Evolutionary conservation across 2,888 invertebrate genomes (phyloP), one percentile per base, ranked within the genome.

Genomic region (Eilema griseolum): DNA sequence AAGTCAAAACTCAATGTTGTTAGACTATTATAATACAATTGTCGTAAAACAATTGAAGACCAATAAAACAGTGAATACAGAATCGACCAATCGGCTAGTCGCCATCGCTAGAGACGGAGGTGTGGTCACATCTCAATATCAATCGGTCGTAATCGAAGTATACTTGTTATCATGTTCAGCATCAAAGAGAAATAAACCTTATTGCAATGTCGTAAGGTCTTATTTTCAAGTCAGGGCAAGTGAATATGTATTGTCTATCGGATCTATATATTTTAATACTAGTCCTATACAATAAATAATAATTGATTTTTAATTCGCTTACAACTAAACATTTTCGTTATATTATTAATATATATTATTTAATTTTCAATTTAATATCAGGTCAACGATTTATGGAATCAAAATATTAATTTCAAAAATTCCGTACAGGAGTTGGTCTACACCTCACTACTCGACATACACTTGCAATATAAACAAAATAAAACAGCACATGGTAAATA

Each of bases 81-180:
- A 78, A 78, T 72, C 71, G 66, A 52, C 61, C 68, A 78, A 77
- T 80, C 76, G 73, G 69, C 73, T 77, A 75, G 72, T 74, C 76
- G 73, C 77, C 81, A 80, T 79, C 79, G 64, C 61, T 77, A 71
- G 71, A 78, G 73, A 69, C 73, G 71, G 56, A 86, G 88, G 87
- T 89, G 88, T 89, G 88, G 90, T 86, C 89, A 85, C 84, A 86
- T 86, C 84, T 87, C 85, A 86, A 87, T 87, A 88, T 86, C 85
- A 86, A 86, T 86, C 82, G 74, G 78, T 85, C 91, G 91, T 90
- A 89, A 91, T 87, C 85, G n/a, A n/a, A n/a, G n/a, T n/a, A n/a
- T 41, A 12, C 16, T 41, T 41, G 41, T 11, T 28, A 31, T n/a
- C 16, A 4, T 41, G 41, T 41, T 16, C 41, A 46, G 20, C 46